These are phyloP conservation scores for Mus spicilegus DNA, from an alignment of 2,113 vertebrate species.

Conservation along the genomic window DNA sequence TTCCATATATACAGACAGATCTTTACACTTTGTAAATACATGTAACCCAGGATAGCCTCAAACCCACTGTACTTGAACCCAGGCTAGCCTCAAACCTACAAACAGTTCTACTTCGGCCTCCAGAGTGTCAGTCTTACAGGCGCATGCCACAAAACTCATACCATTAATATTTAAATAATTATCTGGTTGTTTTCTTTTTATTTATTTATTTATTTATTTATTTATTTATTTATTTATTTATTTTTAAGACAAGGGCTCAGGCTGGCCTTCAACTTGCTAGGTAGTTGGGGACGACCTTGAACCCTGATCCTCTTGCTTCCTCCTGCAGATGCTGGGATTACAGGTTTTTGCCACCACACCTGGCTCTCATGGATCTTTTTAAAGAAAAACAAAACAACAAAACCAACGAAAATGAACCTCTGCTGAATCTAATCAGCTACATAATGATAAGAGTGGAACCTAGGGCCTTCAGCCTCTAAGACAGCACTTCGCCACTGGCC, in stretches of 20 bases:
- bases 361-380: neutral
- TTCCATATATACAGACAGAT: neutral
- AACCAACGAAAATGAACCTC: neutral
- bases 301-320: neutral
- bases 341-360: neutral
- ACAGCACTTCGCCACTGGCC: neutral
- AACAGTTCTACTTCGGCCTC: neutral
- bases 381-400: neutral
- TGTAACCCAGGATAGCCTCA: neutral
- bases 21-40: neutral
- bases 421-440: slow-evolving; percentile 19
- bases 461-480: neutral
- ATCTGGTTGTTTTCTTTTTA: neutral
- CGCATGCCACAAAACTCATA: neutral
- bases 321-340: neutral
- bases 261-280: neutral
- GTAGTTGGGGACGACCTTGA: neutral
- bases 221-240: neutral
- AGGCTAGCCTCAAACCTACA: neutral
- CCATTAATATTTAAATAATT: neutral
- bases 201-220: no score
- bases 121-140: neutral
- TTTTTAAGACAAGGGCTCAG: neutral
- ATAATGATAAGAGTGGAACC: neutral
- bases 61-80: neutral